Percentiles rank a stretch among this genome's conserved stretches.
phyloP scores from a whole-genome alignment of 2,797 vertebrate species.

The Chaunax sp. region DNA sequence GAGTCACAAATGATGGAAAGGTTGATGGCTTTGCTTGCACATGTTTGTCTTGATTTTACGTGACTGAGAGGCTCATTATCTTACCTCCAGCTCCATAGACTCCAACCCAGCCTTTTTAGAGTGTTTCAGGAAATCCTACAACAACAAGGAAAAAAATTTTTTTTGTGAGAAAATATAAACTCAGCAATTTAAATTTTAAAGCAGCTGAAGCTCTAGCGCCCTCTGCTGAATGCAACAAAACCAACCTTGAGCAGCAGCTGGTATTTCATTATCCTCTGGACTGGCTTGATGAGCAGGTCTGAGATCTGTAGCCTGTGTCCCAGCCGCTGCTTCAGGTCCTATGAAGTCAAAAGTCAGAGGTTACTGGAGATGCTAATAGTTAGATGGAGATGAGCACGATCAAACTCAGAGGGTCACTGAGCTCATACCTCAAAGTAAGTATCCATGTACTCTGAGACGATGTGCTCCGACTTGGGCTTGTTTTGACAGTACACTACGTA shows the following conservation, averaged over 20 bases:
- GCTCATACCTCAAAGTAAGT: constrained; percentile 95
- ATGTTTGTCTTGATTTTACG: neutral
- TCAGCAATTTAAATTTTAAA: neutral
- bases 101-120: constrained; percentile 96
- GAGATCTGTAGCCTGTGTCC: constrained; percentile 95
- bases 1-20: constrained; percentile 9
- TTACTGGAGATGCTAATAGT: neutral
- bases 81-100: constrained; percentile 93
- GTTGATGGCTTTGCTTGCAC: neutral
- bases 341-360: constrained; percentile 16
- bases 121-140: constrained; percentile 94
- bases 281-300: constrained; percentile 95
- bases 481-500: constrained; percentile 99
- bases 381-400: neutral
- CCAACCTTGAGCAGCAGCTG: constrained; percentile 96
- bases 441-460: constrained; percentile 97
- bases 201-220: constrained; percentile 21
- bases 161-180: neutral
- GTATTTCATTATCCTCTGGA: constrained; percentile 98
- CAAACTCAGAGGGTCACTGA: neutral
- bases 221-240: constrained; percentile 31
- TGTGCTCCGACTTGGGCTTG: constrained; percentile 99
- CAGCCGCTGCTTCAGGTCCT: constrained; percentile 95
- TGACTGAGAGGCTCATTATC: constrained; percentile 5
- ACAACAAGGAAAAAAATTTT: constrained; percentile 7